Conservation (phyloP, 30 jellyfish, hydroid and myxozoan species). For the Chrysaora quinquecirrha region DNA sequence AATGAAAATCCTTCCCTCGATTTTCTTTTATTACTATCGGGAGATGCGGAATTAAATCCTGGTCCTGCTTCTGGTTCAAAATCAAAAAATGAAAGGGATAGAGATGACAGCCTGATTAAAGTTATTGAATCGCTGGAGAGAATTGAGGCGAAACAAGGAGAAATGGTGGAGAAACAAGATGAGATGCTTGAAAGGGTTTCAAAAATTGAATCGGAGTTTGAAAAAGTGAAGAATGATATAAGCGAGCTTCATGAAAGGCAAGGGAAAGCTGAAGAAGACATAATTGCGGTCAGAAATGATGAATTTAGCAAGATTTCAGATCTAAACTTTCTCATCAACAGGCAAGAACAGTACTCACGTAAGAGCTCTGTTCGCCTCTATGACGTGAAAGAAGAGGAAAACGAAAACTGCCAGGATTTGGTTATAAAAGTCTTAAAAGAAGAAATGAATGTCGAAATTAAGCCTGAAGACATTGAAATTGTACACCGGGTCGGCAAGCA, state of each 20-base stretch:
- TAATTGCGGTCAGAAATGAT: not conserved
- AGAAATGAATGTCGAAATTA: not conserved
- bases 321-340: not conserved
- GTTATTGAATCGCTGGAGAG: not conserved
- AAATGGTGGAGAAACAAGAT: conserved; percentile 10
- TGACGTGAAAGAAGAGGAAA: not conserved
- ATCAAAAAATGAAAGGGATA: too few species aligned
- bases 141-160: conserved; percentile 3
- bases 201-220: conserved; percentile 4
- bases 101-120: too few species aligned
- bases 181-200: not conserved
- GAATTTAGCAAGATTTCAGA: not conserved
- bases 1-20: too few species aligned
- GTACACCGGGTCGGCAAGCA: conserved; percentile 31
- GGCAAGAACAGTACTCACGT: conserved; percentile 6
- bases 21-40: too few species aligned
- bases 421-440: conserved; percentile 6
- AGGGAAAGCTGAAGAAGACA: not conserved
- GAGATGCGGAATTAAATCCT: too few species aligned
- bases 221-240: not conserved
- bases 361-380: not conserved
- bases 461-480: conserved; percentile 8
- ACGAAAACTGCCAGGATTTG: not conserved
- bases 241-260: not conserved
- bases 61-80: too few species aligned